Percentiles rank a stretch among this genome's conserved stretches.
These are phyloP conservation scores for Gymnarchus niloticus DNA, from an alignment of 2,113 vertebrate species.

Conservation along the genomic window DNA sequence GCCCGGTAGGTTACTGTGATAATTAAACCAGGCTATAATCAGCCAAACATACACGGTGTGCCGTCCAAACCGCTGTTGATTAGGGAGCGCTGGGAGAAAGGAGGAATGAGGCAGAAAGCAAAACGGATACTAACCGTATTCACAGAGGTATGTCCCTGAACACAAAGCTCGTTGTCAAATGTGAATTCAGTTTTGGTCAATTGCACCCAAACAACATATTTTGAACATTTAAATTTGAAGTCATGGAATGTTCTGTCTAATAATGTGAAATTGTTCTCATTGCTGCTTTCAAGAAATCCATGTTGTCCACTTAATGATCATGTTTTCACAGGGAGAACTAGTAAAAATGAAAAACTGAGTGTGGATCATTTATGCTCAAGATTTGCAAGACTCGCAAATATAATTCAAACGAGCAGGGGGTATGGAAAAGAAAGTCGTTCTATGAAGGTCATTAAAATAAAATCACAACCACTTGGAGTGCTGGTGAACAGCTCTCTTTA, in stretches of 20 bases:
- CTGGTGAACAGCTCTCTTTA: background rate
- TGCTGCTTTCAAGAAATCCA: background rate
- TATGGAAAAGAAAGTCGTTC: background rate
- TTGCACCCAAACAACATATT: background rate
- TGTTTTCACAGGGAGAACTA: background rate
- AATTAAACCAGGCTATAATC: constrained; percentile 3
- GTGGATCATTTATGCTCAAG: too few relatives aligned
- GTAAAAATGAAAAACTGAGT: background rate
- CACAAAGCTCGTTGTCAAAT: background rate
- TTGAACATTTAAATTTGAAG: background rate
- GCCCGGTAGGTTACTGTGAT: background rate
- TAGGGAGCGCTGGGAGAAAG: too few relatives aligned
- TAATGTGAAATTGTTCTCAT: background rate
- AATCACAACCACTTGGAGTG: background rate
- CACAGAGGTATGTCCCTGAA: too few relatives aligned
- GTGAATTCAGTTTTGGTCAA: background rate
- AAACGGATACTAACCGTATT: background rate
- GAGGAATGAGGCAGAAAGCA: too few relatives aligned
- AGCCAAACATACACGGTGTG: background rate
- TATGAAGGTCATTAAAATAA: background rate
- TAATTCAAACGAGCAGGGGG: background rate
- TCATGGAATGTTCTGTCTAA: too few relatives aligned
- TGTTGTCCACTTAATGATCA: background rate
- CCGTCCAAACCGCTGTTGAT: too few relatives aligned
- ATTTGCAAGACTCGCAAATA: too few relatives aligned